Conservation (phyloP, 2,888 invertebrate species). For the Notodonta dromedarius region DNA sequence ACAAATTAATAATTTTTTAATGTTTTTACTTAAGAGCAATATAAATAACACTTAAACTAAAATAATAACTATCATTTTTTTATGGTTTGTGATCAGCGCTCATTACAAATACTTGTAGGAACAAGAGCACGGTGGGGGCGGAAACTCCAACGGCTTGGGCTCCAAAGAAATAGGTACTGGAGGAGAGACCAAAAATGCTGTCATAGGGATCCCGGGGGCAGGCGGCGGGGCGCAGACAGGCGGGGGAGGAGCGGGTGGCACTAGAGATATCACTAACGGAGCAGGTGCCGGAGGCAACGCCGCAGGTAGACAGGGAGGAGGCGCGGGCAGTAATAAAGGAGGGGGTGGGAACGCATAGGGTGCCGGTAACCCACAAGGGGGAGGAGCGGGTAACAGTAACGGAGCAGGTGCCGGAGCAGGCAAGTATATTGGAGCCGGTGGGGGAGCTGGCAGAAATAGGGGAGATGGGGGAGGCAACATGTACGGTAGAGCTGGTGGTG, state of each 20-base stretch:
- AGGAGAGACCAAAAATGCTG: slow-evolving; percentile 66
- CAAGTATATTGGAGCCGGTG: slow-evolving; percentile 20
- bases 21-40: background rate
- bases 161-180: slow-evolving; percentile 70
- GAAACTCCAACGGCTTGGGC: slow-evolving; percentile 60
- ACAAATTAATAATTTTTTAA: background rate
- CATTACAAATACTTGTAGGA: slow-evolving; percentile 39
- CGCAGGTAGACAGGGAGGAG: slow-evolving; percentile 37
- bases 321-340: slow-evolving; percentile 12
- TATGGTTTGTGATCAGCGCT: background rate
- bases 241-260: slow-evolving; percentile 53
- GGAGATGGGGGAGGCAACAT: slow-evolving; percentile 18
- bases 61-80: slow-evolving; percentile 22
- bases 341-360: slow-evolving; percentile 26
- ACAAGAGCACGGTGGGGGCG: slow-evolving; percentile 36
- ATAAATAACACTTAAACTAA: slow-evolving; percentile 37
- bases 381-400: slow-evolving; percentile 19
- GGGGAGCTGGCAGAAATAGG: slow-evolving; percentile 24
- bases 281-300: slow-evolving; percentile 39
- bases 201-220: slow-evolving; percentile 65
- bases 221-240: slow-evolving; percentile 45
- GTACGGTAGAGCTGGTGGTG: slow-evolving; percentile 21
- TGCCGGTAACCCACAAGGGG: slow-evolving; percentile 21
- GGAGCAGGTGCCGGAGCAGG: slow-evolving; percentile 21
- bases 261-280: slow-evolving; percentile 58